These are phyloP conservation scores for Philhelius pedissequus DNA, from an alignment of 2,888 invertebrate species.

Conservation along the genomic window DNA sequence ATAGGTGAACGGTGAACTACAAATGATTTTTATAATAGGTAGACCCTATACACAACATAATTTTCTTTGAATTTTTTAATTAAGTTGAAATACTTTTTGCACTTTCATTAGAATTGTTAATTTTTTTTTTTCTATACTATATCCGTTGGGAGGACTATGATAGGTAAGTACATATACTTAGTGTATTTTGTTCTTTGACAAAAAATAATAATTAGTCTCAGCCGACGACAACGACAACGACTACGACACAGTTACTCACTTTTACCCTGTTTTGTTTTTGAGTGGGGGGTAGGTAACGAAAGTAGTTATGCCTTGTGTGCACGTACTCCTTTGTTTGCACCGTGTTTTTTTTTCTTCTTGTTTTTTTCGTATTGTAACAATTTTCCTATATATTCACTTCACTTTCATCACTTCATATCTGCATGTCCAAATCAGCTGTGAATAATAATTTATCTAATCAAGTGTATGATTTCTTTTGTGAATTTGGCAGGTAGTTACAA, in stretches of 20 bases:
- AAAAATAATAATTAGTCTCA: conserved; percentile 3
- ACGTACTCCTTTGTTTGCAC: conserved; percentile 53
- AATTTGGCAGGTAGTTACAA: neutral
- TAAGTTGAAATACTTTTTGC: conserved; percentile 49
- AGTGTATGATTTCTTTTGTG: conserved; percentile 21
- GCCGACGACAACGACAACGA: too few species aligned
- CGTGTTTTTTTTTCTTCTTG: conserved; percentile 33
- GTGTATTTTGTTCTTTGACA: neutral
- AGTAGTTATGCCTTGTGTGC: conserved; percentile 10
- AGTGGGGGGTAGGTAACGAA: conserved; percentile 3
- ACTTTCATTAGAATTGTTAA: conserved; percentile 41
- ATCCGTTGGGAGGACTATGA: neutral
- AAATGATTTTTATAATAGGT: conserved; percentile 57
- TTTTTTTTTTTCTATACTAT: conserved; percentile 3
- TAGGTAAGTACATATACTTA: too few species aligned
- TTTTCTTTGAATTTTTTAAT: conserved; percentile 43
- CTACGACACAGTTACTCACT: conserved; percentile 20
- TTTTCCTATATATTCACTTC: conserved; percentile 28
- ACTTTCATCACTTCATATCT: conserved; percentile 20
- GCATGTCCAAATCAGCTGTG: conserved; percentile 54
- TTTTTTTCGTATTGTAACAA: conserved; percentile 26
- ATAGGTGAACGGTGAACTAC: conserved; percentile 52
- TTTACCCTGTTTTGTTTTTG: conserved; percentile 47
- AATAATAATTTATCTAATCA: conserved; percentile 22
- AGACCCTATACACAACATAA: conserved; percentile 36